A percentile compares a stretch with the other conserved stretches of the same genome.
Conservation (phyloP, 2,888 invertebrate species). For the Entomobrya proxima region DNA sequence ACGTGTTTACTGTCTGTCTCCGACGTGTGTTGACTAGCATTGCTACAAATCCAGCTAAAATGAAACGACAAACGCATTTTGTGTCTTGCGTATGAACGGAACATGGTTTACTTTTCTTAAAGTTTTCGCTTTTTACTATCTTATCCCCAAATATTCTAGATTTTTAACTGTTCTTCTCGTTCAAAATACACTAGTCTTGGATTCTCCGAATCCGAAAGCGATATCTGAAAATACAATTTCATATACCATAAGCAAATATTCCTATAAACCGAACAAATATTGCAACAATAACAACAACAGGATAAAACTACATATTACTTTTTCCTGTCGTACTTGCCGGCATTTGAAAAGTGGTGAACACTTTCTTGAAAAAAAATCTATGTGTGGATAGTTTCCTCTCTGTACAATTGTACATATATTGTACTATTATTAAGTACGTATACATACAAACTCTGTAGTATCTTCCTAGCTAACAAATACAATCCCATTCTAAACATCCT, state of each 20-base stretch:
- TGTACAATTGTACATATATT: no score
- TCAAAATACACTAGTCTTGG: background rate
- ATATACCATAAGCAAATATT: no score
- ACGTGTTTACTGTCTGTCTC: background rate
- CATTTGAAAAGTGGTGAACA: background rate
- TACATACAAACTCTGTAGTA: no score
- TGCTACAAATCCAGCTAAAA: background rate
- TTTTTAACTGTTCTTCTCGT: background rate
- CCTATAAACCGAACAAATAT: no score
- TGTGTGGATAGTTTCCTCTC: no score
- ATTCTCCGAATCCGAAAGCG: background rate
- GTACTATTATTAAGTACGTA: no score
- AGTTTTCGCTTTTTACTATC: slow-evolving; percentile 12
- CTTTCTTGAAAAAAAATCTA: background rate
- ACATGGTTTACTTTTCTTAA: slow-evolving; percentile 1
- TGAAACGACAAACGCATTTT: background rate
- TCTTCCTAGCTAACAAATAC: no score
- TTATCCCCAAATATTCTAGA: background rate
- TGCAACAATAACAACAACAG: background rate
- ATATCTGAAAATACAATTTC: no score
- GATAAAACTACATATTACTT: background rate
- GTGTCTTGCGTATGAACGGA: background rate
- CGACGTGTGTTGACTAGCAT: background rate
- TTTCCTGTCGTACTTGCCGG: background rate
- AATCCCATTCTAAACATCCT: no score